phyloP scores from a whole-genome alignment of 1,140 invertebrate species.

The Pteromalus puparum region DNA sequence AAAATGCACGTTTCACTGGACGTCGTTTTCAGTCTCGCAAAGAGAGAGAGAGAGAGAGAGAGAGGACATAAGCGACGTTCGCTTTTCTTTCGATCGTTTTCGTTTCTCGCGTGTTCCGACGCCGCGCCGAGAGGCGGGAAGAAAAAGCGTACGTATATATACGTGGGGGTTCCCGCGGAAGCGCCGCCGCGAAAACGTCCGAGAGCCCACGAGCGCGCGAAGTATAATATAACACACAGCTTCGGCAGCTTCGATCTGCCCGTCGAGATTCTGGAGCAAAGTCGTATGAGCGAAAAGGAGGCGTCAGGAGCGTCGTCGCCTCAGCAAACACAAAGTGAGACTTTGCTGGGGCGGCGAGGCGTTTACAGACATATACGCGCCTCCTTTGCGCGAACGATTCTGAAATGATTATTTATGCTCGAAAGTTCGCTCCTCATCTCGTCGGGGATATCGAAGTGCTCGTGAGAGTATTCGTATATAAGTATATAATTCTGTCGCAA shows the following conservation, averaged over 20 bases:
- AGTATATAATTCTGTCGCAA: slow-evolving; percentile 31
- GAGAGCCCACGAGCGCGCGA: slow-evolving; percentile 35
- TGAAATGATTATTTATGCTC: not conserved
- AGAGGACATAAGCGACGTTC: not conserved
- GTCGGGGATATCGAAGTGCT: not conserved
- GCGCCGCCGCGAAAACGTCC: slow-evolving; percentile 38
- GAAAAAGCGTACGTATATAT: slow-evolving; percentile 18
- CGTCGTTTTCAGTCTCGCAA: not conserved
- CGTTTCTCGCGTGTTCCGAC: not conserved
- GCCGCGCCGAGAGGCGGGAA: not conserved
- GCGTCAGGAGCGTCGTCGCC: not conserved
- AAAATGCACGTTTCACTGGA: slow-evolving; percentile 8
- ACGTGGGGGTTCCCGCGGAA: slow-evolving; percentile 40
- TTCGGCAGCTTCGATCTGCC: not conserved
- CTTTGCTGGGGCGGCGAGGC: not conserved
- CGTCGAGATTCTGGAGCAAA: not conserved
- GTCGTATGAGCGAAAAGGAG: not conserved
- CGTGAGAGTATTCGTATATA: not conserved
- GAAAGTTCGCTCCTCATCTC: not conserved
- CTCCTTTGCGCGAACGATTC: not conserved
- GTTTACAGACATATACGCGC: not conserved
- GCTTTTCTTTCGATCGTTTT: slow-evolving; percentile 22
- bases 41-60: not conserved
- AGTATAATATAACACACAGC: not conserved
- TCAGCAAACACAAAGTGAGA: slow-evolving; percentile 1